Percentiles rank a stretch among this genome's conserved stretches.
Evolutionary conservation across 2,888 invertebrate genomes (phyloP).

Genomic region (Cyclophora punctaria): DNA sequence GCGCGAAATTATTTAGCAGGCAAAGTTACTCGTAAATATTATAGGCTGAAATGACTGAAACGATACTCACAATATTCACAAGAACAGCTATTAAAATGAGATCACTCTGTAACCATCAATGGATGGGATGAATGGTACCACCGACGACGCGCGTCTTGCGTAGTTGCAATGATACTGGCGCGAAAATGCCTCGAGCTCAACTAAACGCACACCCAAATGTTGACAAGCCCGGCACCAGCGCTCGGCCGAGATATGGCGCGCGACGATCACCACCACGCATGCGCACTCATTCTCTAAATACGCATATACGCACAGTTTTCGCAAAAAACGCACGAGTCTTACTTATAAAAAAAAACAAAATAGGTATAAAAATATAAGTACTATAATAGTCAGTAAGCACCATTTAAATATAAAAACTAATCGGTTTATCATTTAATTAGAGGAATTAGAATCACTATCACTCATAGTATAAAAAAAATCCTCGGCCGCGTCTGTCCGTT

Average conservation of each 20-base stretch:
- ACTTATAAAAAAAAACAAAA: no score
- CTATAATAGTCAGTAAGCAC: no score
- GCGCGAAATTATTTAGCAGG: not conserved
- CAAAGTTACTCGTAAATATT: not conserved
- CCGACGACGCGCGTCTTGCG: conserved; percentile 37
- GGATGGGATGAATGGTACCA: conserved; percentile 20
- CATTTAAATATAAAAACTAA: no score
- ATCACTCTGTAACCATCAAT: conserved; percentile 43
- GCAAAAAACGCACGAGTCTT: not conserved
- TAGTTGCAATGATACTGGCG: conserved; percentile 47
- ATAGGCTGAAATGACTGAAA: not conserved
- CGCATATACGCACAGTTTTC: not conserved
- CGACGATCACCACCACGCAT: conserved; percentile 9
- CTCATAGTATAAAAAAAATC: no score
- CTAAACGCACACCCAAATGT: conserved; percentile 29
- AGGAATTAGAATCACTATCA: no score
- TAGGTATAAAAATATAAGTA: no score
- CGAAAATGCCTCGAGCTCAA: conserved; percentile 9
- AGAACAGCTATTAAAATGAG: conserved; percentile 40
- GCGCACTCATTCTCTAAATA: conserved; percentile 7
- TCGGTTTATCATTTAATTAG: no score
- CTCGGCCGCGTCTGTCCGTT: no score
- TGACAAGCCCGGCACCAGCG: conserved; percentile 30
- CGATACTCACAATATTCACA: conserved; percentile 41
- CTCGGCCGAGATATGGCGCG: conserved; percentile 14